phyloP scores from a whole-genome alignment of 2,888 invertebrate species.

The Drosophila limbata region DNA sequence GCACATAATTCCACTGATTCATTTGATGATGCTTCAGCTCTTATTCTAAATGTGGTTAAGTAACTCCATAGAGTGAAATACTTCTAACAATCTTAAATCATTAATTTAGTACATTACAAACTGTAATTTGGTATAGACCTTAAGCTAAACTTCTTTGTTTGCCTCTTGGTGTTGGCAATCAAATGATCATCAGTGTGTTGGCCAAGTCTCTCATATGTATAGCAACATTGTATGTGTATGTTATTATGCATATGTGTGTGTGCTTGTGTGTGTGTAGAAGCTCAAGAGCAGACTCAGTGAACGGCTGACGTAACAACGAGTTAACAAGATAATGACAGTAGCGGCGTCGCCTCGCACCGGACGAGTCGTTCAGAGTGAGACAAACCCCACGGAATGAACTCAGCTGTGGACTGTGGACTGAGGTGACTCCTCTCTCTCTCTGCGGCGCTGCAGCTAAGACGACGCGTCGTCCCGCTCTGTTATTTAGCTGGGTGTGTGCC shows the following conservation, averaged over 20 bases:
- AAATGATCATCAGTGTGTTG: conserved; percentile 61
- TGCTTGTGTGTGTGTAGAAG: conserved; percentile 36
- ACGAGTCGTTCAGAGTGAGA: conserved; percentile 49
- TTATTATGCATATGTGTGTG: background rate
- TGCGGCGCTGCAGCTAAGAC: conserved; percentile 44
- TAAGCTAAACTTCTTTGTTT: conserved; percentile 26
- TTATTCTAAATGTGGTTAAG: conserved; percentile 8
- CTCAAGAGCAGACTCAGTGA: conserved; percentile 71
- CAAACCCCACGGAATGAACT: conserved; percentile 2
- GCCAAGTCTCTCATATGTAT: conserved; percentile 23
- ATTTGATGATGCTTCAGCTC: background rate
- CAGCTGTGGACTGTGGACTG: conserved; percentile 8
- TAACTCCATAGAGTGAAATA: conserved; percentile 3
- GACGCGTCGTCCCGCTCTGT: conserved; percentile 73
- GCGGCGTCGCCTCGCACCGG: conserved; percentile 67
- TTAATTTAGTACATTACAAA: conserved; percentile 30
- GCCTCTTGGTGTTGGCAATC: conserved; percentile 40
- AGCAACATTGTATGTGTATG: conserved; percentile 1
- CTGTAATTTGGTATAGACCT: conserved; percentile 29
- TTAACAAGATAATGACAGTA: conserved; percentile 82
- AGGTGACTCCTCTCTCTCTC: conserved; percentile 8
- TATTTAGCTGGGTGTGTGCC: conserved; percentile 64
- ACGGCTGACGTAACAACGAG: conserved; percentile 80
- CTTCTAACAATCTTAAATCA: conserved; percentile 15
- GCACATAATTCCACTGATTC: conserved; percentile 1